A percentile compares a stretch with the other conserved stretches of the same genome.
Conservation (phyloP, 2,888 invertebrate species). For the Dasypogon diadema region DNA sequence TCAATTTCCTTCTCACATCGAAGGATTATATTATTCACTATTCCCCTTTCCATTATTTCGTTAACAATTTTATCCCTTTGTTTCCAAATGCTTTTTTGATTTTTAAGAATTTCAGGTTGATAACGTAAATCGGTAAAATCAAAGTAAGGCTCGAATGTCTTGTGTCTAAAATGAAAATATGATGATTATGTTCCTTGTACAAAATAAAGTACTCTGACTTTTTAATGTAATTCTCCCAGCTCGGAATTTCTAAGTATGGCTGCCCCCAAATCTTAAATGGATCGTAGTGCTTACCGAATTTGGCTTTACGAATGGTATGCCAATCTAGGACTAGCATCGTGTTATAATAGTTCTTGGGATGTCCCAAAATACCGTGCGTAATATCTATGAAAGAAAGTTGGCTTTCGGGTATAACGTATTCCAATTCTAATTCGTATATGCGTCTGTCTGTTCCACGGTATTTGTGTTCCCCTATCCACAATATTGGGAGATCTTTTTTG, state of each 20-base stretch:
- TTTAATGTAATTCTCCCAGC: slow-evolving; percentile 49
- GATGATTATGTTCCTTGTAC: not conserved
- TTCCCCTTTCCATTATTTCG: slow-evolving; percentile 19
- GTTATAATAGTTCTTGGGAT: slow-evolving; percentile 64
- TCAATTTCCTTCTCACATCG: slow-evolving; percentile 50
- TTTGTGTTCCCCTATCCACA: slow-evolving; percentile 66
- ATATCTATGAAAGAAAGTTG: slow-evolving; percentile 63
- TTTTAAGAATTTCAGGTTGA: slow-evolving; percentile 4
- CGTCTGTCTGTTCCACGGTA: slow-evolving; percentile 65
- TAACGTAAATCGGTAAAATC: slow-evolving; percentile 25
- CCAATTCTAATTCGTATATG: slow-evolving; percentile 63
- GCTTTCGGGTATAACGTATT: slow-evolving; percentile 64
- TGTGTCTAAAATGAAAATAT: slow-evolving; percentile 16
- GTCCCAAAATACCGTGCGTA: slow-evolving; percentile 65
- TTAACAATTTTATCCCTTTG: slow-evolving; percentile 50
- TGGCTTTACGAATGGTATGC: slow-evolving; percentile 61
- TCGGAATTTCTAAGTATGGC: slow-evolving; percentile 58
- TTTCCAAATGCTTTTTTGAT: slow-evolving; percentile 49
- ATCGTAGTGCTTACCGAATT: slow-evolving; percentile 62
- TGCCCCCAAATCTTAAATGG: slow-evolving; percentile 63
- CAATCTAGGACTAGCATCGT: slow-evolving; percentile 63
- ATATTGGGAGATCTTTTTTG: slow-evolving; percentile 62
- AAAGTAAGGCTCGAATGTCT: slow-evolving; percentile 21
- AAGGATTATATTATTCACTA: slow-evolving; percentile 48
- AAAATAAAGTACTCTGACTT: slow-evolving; percentile 19